Conservation (phyloP, 2,888 invertebrate genomes). For the Neria commutata region DNA sequence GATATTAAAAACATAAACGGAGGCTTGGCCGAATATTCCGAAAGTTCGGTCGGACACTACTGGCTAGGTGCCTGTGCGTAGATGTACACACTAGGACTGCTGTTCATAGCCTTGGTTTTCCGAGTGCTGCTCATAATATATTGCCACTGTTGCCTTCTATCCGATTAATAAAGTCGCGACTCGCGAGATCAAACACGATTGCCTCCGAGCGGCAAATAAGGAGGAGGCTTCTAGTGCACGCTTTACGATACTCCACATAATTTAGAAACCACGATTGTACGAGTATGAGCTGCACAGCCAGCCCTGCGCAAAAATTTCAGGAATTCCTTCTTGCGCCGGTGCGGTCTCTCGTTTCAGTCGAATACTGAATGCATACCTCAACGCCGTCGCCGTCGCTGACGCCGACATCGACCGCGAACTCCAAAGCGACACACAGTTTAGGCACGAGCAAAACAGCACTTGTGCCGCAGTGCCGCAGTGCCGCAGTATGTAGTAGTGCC, state of each 20-base stretch:
- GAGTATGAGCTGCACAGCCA: conserved; percentile 2
- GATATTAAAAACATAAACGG: too few species aligned
- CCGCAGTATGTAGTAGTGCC: neutral
- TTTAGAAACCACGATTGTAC: conserved; percentile 30
- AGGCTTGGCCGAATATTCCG: too few species aligned
- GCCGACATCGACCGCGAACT: conserved; percentile 8
- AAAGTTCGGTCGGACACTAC: too few species aligned
- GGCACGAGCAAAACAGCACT: conserved; percentile 22
- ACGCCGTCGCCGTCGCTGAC: conserved; percentile 4
- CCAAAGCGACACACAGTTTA: conserved; percentile 5
- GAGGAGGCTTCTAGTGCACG: conserved; percentile 51
- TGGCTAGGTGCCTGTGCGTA: too few species aligned
- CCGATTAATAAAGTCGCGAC: conserved; percentile 28
- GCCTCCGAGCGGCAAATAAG: conserved; percentile 47
- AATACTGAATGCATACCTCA: neutral
- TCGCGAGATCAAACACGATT: conserved; percentile 56
- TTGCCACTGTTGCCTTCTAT: conserved; percentile 41
- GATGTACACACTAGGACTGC: too few species aligned
- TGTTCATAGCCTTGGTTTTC: too few species aligned
- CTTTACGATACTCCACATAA: conserved; percentile 44
- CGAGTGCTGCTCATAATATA: too few species aligned
- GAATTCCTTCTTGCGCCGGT: conserved; percentile 28
- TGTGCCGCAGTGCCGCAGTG: conserved; percentile 5
- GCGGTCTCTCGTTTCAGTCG: neutral
- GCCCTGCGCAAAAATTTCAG: conserved; percentile 31